These are phyloP conservation scores for Myotis brandtii DNA, from an alignment of 2,113 vertebrate genomes.

Conservation along the genomic window DNA sequence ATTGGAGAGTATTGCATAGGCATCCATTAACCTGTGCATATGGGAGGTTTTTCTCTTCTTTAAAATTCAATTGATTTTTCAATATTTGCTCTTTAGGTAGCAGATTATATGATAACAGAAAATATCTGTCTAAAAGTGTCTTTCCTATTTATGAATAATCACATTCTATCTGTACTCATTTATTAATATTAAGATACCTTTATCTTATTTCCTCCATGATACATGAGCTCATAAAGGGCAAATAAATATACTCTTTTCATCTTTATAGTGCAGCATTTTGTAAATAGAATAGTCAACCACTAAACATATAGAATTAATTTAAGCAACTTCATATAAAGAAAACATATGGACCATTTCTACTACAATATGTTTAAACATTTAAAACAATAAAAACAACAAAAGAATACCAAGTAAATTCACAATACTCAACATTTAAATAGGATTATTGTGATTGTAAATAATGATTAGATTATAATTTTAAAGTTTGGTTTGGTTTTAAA, in stretches of 20 bases:
- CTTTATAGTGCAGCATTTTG: not conserved
- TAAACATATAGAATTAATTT: constrained; percentile 30
- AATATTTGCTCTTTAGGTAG: not conserved
- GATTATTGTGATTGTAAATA: not conserved
- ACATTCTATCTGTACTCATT: not conserved
- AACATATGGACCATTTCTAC: not conserved
- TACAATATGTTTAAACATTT: not conserved
- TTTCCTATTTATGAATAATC: not conserved
- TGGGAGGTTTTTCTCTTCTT: not conserved
- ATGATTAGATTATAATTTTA: not conserved
- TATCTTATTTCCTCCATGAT: not conserved
- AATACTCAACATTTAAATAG: not conserved
- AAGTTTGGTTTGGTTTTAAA: too few relatives aligned
- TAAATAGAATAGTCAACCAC: not conserved
- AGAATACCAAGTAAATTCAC: not conserved
- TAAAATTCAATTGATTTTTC: not conserved
- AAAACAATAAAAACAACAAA: not conserved
- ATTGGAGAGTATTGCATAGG: not conserved
- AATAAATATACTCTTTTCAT: not conserved
- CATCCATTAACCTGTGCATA: not conserved
- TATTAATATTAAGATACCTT: not conserved
- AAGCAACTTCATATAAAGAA: constrained; percentile 8
- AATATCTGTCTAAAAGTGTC: not conserved
- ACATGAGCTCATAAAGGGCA: not conserved
- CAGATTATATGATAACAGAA: not conserved